Evolutionary conservation across 2,888 invertebrate species (phyloP).

Genomic region (Nipponacmea schrenckii): DNA sequence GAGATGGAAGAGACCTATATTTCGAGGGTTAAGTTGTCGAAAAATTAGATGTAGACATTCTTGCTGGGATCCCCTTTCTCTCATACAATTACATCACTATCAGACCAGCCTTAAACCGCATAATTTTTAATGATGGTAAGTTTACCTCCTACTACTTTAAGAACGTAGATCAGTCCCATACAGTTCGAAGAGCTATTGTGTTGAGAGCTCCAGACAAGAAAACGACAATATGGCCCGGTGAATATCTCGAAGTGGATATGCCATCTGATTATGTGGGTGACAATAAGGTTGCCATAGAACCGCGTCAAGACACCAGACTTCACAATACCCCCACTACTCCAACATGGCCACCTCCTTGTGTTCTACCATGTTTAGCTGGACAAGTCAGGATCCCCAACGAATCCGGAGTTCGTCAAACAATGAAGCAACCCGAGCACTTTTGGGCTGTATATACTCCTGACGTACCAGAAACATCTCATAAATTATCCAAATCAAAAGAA

Average conservation of each 20-base stretch:
- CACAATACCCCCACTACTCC: no score
- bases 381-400: slow-evolving; percentile 25
- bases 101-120: background rate
- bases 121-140: slow-evolving; percentile 21
- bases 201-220: slow-evolving; percentile 10
- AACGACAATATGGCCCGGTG: slow-evolving; percentile 25
- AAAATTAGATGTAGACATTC: slow-evolving; percentile 23
- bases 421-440: slow-evolving; percentile 29
- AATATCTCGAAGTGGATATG: slow-evolving; percentile 15
- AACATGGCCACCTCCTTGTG: background rate
- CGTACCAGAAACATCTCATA: no score
- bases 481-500: background rate
- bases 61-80: slow-evolving; percentile 16
- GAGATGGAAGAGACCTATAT: no score
- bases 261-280: background rate
- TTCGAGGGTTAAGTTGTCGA: slow-evolving; percentile 26
- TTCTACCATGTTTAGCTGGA: slow-evolving; percentile 24
- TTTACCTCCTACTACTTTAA: slow-evolving; percentile 7
- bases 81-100: no score
- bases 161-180: background rate
- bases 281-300: slow-evolving; percentile 14
- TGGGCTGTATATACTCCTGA: slow-evolving; percentile 9
- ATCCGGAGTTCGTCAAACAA: slow-evolving; percentile 18
- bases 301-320: slow-evolving; percentile 11
- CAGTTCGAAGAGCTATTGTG: slow-evolving; percentile 21